Base-by-base conservation (phyloP, 64 coral and sea anemone species). In the Pocillopora verrucosa region DNA sequence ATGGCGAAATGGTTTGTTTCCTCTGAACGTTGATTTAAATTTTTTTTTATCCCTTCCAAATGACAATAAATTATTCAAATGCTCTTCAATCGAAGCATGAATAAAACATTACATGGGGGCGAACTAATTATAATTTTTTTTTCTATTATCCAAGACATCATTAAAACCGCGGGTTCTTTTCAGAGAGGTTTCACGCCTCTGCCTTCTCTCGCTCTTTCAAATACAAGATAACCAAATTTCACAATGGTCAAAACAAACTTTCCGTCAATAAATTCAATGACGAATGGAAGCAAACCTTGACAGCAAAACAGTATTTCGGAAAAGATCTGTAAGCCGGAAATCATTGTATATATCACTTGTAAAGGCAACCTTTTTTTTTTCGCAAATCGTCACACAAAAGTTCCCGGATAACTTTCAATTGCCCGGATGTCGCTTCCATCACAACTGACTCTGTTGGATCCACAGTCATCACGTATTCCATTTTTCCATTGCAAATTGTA, bases 61-160 rank as follows among this genome's bases (percentile, higher is more conserved):
- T 70, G n/a, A 70, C 19, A n/a, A 70, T 70, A 10, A 70, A 70
- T 70, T 70, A 70, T 70, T 70, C 67, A 70, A 70, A 70, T 25
- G 9, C 20, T n/a, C 25, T 70, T 70, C 67, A 12, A 70, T 70
- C n/a, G n/a, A 11, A 20, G n/a, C 19, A 70, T 70, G 67, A 70
- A 70, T 70, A 70, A 70, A 24, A 0, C 67, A 70, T 25, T 24
- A 11, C 19, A 24, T 7, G 67, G 67, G 1, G n/a, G 1, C 11
- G 22, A 25, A 70, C 25, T 24, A 70, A 70, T 70, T 30, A 30
- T 25, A 5, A 70, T 11, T 11, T 4, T 11, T 24, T 7, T n/a
- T 70, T 70, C 20, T 20, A 70, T 70, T 70, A 70, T 70, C 67
- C 65, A 69, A 70, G n/a, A 7, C 67, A 1, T 70, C 67, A 25